Conservation (phyloP, 2,113 vertebrate genomes). For the Octodon degus region DNA sequence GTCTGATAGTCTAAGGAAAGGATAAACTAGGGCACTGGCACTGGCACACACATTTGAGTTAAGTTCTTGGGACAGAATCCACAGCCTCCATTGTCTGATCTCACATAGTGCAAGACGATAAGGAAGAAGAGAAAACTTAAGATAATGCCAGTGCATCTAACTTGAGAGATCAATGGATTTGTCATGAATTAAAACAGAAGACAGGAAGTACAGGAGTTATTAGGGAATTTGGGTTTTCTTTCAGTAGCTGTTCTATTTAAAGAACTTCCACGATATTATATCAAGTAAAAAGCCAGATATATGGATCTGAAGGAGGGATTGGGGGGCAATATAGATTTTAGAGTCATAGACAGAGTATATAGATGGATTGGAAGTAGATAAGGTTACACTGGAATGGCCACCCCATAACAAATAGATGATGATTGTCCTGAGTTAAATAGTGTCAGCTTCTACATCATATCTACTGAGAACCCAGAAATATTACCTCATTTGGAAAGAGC, state of each 20-base stretch:
- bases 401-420: background rate
- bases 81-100: background rate
- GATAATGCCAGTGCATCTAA: background rate
- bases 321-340: background rate
- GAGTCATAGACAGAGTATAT: background rate
- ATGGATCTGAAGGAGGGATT: background rate
- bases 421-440: background rate
- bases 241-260: slow-evolving; percentile 8
- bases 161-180: slow-evolving; percentile 8
- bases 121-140: slow-evolving; percentile 8
- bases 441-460: background rate
- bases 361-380: background rate
- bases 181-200: background rate
- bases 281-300: background rate
- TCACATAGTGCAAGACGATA: background rate
- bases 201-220: background rate
- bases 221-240: background rate
- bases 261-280: background rate
- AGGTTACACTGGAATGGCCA: background rate
- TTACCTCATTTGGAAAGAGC: background rate
- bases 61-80: background rate
- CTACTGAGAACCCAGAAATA: background rate
- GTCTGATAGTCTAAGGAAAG: background rate
- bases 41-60: background rate
- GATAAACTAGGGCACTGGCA: background rate